Percentiles rank a stretch among this genome's conserved stretches.
phyloP scores from a whole-genome alignment of 2,888 invertebrate species.

The Adela reaumurella region DNA sequence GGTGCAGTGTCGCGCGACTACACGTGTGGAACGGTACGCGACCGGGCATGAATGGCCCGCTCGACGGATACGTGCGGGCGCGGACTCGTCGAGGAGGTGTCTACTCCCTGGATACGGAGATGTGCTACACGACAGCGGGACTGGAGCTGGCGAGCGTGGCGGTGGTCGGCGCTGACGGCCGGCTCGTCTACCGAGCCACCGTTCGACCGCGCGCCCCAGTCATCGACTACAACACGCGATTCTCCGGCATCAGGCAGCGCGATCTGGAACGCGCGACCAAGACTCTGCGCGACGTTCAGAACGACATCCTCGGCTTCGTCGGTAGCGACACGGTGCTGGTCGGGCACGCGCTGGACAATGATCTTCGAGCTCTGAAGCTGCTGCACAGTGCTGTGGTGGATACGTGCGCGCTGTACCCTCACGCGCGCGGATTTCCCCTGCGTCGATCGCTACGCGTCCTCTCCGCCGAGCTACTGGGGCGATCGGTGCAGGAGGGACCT shows the following conservation, averaged over 20 bases:
- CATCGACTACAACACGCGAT: conserved; percentile 92
- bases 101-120: conserved; percentile 93
- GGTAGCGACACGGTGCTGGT: conserved; percentile 83
- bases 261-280: conserved; percentile 60
- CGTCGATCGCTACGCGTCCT: conserved; percentile 80
- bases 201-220: conserved; percentile 81
- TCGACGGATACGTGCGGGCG: conserved; percentile 64
- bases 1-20: conserved; percentile 61
- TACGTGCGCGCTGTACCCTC: conserved; percentile 86
- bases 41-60: conserved; percentile 71
- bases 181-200: conserved; percentile 75
- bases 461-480: conserved; percentile 66
- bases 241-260: conserved; percentile 81
- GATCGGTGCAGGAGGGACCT: conserved; percentile 78
- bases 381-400: conserved; percentile 84
- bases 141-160: conserved; percentile 86
- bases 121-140: conserved; percentile 89
- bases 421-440: conserved; percentile 77
- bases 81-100: conserved; percentile 54
- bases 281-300: conserved; percentile 76
- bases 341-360: conserved; percentile 94
- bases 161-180: conserved; percentile 70
- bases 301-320: conserved; percentile 77
- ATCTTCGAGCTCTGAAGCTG: conserved; percentile 80
- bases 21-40: conserved; percentile 78